Evolutionary conservation across 2,113 vertebrate genomes (phyloP), one percentile per base, ranked within the genome.

Genomic region (Apteryx mantelli): DNA sequence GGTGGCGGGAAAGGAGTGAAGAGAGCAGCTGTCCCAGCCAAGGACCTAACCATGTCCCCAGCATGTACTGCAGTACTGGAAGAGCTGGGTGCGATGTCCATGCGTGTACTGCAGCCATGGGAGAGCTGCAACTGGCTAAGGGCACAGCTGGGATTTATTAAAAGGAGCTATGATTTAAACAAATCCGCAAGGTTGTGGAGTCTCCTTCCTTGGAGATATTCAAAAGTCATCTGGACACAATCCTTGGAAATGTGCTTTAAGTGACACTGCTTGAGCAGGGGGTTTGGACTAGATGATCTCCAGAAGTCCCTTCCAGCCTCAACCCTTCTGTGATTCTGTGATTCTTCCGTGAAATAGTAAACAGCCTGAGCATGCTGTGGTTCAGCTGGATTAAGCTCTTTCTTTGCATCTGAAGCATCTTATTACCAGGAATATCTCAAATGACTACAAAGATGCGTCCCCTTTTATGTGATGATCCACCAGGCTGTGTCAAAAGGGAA

Each of bases 331-430:
- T 55, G 53, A 56, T 56, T 14, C 55, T 56, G 55, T 56, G 55
- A 56, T 56, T 56, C 21, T 17, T 14, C 55, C 16, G 9, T 56
- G 55, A 10, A 46, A 74, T 25, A 1, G 1, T 24, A 20, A 90
- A 81, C 46, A 74, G 55, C 44, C 42, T 40, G 28, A 24, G 66
- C 0, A 0, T 1, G 0, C 56, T 53, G 53, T 64, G 30, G 44
- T 77, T 86, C 85, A 88, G 64, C 36, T 77, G 76, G 55, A 32
- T 76, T 69, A 10, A 26, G 65, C 52, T 80, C 2, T 6, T n/a
- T n/a, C 75, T 79, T 76, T 80, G 36, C 52, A 26, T 87, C 80
- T 83, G 86, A 92, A 89, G 55, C 26, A 60, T 91, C n/a, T 16
- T 22, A 20, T 66, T 64, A 74, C 21, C 48, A 75, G 83, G 38